Base-by-base conservation (phyloP, 2,113 vertebrate species). In the Petaurus breviceps region DNA sequence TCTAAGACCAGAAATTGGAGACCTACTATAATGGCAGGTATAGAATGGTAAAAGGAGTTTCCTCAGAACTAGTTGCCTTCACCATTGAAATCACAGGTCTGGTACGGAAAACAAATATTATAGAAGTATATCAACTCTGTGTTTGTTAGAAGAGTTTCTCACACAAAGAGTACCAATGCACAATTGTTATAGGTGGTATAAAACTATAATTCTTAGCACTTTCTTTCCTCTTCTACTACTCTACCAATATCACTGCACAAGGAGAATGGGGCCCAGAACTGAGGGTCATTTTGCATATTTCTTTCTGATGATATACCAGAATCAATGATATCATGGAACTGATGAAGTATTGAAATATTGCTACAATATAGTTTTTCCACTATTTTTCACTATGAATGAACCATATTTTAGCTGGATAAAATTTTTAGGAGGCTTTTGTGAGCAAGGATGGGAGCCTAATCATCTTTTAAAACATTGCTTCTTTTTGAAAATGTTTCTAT, bases 331-430 rank as follows among this genome's bases (percentile, higher is more conserved):
- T 37, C 57, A 61, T 11, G 0, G 28, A 68, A 3, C 57, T 12
- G 22, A 47, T 95, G 46, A 92, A 94, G 37, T 91, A 19, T 51
- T 31, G 28, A 95, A 92, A 31, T 28, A 90, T 26, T 94, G 89
- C 24, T 96, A 93, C n/a, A 89, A 91, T 43, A 68, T 31, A 14
- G 57, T 31, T n/a, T 68, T 95, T 90, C 25, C 54, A 61, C 1
- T 91, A 92, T 91, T 94, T 93, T 93, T 96, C 94, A 92, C 89
- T 94, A 84, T 8, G 94, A 93, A 96, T 12, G 55, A 46, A 93
- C 0, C 26, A 54, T 95, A 46, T 31, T 50, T 90, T 91, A 47
- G 49, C 49, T 91, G 57, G n/a, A 57, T 94, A 93, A 26, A 91
- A 50, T 49, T 24, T 94, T 55, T 91, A 51, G 47, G 96, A 90